These are phyloP conservation scores for Prunella himalayana DNA, from an alignment of 2,113 vertebrate species.

Conservation along the genomic window DNA sequence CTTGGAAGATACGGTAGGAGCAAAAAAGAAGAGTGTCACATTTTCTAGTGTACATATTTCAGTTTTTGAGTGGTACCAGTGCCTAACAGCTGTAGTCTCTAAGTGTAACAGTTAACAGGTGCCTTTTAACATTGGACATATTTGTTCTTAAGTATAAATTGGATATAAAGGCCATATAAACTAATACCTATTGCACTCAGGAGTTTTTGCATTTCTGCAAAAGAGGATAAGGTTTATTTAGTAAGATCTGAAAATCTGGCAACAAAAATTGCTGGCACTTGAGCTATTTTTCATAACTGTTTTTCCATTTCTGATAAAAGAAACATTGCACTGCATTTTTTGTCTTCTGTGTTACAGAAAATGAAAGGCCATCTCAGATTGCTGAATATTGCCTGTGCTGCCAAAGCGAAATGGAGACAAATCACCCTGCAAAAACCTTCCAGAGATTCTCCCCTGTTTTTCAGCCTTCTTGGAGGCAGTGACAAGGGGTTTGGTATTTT, in stretches of 20 bases:
- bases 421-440: conserved; percentile 89
- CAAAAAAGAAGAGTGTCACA: background rate
- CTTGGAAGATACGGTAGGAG: conserved; percentile 86
- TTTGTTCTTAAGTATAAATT: background rate
- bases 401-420: conserved; percentile 95
- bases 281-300: background rate
- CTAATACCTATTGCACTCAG: background rate
- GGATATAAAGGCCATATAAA: background rate
- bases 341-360: conserved; percentile 77
- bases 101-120: background rate
- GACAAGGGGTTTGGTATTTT: conserved; percentile 94
- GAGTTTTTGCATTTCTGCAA: background rate
- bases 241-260: background rate
- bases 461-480: conserved; percentile 88
- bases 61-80: background rate
- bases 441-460: conserved; percentile 86
- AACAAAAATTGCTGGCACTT: background rate
- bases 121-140: background rate
- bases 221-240: background rate
- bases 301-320: background rate
- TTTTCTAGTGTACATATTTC: background rate
- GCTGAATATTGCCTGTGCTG: conserved; percentile 94
- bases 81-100: background rate
- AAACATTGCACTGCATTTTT: background rate
- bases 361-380: conserved; percentile 96